Conservation (phyloP, 2,113 vertebrate species). For the Ranitomeya variabilis region DNA sequence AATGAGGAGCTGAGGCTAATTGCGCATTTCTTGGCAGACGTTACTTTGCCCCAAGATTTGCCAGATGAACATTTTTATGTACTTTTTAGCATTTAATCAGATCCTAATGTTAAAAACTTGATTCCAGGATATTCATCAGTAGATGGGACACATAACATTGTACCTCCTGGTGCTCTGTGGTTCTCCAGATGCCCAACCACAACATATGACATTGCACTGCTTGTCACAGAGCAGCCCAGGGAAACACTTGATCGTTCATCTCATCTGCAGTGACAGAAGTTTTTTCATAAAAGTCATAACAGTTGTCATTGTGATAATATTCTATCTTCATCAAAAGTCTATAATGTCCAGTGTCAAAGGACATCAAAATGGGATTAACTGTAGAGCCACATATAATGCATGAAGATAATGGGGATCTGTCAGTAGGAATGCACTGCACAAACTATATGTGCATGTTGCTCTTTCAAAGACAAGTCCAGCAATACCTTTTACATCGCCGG, state of each 20-base stretch:
- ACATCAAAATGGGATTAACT: not conserved
- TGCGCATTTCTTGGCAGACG: conserved; percentile 35
- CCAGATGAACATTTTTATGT: conserved; percentile 42
- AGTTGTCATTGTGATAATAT: not conserved
- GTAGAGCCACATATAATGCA: not conserved
- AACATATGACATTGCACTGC: not conserved
- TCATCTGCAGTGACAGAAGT: not conserved
- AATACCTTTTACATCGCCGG: too few relatives aligned
- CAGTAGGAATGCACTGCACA: too few relatives aligned
- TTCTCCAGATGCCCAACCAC: not conserved
- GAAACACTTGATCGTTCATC: not conserved
- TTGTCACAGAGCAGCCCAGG: not conserved
- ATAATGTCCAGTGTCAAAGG: not conserved
- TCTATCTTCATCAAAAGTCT: not conserved
- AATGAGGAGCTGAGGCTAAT: conserved; percentile 32
- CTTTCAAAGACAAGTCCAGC: too few relatives aligned
- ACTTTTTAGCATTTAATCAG: conserved; percentile 34
- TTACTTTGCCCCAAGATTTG: conserved; percentile 17
- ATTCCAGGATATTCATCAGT: not conserved
- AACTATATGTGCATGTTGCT: too few relatives aligned
- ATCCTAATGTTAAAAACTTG: conserved; percentile 21
- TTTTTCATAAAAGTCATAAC: not conserved
- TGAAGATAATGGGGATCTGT: not conserved
- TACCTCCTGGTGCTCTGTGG: conserved; percentile 12
- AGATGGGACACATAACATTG: conserved; percentile 5